Base-by-base conservation (phyloP, 2,797 vertebrate genomes). In the Melanotaenia parkinsoni region DNA sequence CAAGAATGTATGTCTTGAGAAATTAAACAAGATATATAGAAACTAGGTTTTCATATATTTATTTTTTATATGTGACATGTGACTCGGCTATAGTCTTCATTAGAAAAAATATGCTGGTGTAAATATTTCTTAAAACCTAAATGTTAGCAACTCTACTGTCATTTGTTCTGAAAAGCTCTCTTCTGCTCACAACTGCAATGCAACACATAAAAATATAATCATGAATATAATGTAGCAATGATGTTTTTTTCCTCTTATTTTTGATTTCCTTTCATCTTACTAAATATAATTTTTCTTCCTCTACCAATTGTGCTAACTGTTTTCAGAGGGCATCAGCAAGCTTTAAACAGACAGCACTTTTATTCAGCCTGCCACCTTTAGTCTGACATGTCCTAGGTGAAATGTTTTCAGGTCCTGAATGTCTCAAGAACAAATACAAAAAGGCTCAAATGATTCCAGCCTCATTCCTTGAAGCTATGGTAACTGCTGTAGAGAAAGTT, bases 391-490 rank as follows among this genome's bases (percentile, higher is more conserved):
- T 72, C 79, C 67, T 40, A 3, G 24, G 1, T 33, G 81, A 51
- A 58, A 66, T 80, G 82, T 84, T 73, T 74, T 81, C 73, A 58
- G 67, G 58, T 72, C 60, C 76, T 77, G 53, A 87, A 80, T 82
- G 85, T 84, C 80, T 82, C 75, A 69, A 68, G 60, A 77, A 88
- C 78, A 84, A 85, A 60, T 88, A 86, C 79, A 51, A 18, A 56
- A 56, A 79, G 73, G 57, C 78, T 84, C 26, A 50, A 89, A 72
- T 89, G 70, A 79, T 76, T 91, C 70, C 30, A 74, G 72, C 68
- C 73, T 70, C 79, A 43, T 72, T 88, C 79, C 75, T 71, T 72
- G 82, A 77, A 40, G 69, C 85, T 86, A 90, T 90, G 90, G 91
- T 73, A 86, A 93, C 90, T 20, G 64, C 67, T 77, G 76, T 38